phyloP scores from a whole-genome alignment of 1,140 invertebrate species.

The Subanguina moxae region DNA sequence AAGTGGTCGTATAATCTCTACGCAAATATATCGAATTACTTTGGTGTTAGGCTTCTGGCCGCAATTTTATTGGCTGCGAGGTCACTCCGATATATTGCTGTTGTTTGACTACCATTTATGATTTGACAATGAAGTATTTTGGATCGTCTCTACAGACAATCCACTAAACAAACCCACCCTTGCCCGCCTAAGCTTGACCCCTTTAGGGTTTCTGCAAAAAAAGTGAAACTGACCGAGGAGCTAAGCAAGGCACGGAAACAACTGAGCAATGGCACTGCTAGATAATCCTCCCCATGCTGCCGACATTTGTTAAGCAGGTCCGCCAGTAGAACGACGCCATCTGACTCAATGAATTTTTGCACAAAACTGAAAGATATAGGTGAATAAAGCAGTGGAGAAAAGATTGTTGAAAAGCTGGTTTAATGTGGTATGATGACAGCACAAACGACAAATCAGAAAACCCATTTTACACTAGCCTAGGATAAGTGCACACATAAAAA shows the following conservation, averaged over 20 bases:
- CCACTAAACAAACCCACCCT: no score
- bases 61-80: background rate
- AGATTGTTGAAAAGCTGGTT: no score
- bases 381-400: no score
- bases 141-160: background rate
- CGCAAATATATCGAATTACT: background rate
- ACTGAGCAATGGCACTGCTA: constrained; percentile 41
- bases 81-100: background rate
- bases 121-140: background rate
- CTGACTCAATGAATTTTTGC: constrained; percentile 37
- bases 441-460: no score
- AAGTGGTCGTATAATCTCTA: background rate
- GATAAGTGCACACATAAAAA: no score
- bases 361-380: constrained; percentile 31
- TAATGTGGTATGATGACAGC: no score
- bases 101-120: background rate
- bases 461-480: no score
- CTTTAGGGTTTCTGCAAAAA: no score
- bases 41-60: background rate
- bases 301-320: constrained; percentile 27
- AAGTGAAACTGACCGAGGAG: constrained; percentile 42
- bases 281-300: constrained; percentile 20
- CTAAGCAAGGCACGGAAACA: constrained; percentile 47
- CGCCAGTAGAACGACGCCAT: constrained; percentile 36
- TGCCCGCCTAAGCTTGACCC: no score